Evolutionary conservation across 2,888 invertebrate genomes (phyloP), one percentile per base, ranked within the genome.

Genomic region (Cheiracanthium punctorium): DNA sequence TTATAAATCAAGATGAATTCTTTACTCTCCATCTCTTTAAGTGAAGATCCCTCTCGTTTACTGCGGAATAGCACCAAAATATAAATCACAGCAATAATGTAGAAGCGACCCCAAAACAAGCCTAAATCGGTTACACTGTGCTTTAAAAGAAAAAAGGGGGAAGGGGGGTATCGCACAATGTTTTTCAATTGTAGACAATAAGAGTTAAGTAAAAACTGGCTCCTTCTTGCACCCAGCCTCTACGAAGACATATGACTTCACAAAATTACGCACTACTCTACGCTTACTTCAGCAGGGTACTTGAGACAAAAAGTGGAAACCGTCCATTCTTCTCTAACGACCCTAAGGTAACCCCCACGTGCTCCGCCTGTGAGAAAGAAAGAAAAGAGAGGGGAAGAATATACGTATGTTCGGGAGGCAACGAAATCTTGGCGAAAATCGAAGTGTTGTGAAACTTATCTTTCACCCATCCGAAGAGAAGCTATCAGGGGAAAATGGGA

Each of bases 391-490:
- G 64, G 32, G n/a, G 28, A 29, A 29, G 24, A 64, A 48, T 48
- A 5, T 58, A 20, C n/a, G n/a, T n/a, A n/a, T n/a, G n/a, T n/a
- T n/a, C n/a, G n/a, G n/a, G 30, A 75, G 64, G 28, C 37, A 73
- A 52, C 17, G 52, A 75, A 75, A 75, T 7, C 37, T 64, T 75
- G 37, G 20, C 32, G 43, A 74, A 74, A 74, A 82, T 75, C 75
- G 75, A 82, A 69, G 82, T 82, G 82, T 75, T 75, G 75, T 64
- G 82, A 82, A 76, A 75, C 69, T 75, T 82, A 82, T 82, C 82
- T 82, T 41, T 73, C 65, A 43, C 33, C 32, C 24, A 20, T 65
- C 29, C 20, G 24, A 30, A 24, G 64, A n/a, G 37, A 10, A 80
- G 65, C 64, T 80, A 80, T 80, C 80, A 72, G 65, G 28, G 14